These are phyloP conservation scores for Oligia latruncula DNA, from an alignment of 2,888 invertebrate genomes.

Conservation along the genomic window DNA sequence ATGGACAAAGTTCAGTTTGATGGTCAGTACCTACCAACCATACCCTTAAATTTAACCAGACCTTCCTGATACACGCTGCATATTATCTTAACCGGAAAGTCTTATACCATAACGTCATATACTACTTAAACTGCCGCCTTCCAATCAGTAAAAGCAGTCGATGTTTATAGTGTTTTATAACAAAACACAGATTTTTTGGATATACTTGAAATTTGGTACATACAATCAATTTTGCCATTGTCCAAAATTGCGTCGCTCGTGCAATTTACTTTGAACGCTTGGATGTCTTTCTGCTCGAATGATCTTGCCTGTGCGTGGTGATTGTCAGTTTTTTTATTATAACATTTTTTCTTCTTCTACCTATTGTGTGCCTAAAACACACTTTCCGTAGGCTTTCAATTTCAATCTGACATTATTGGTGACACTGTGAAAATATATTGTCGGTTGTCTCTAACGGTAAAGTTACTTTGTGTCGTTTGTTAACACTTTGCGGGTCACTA, in stretches of 20 bases:
- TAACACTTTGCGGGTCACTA: background rate
- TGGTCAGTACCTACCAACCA: background rate
- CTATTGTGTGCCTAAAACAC: constrained; percentile 15
- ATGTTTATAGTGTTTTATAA: background rate
- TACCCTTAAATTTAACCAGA: background rate
- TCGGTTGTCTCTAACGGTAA: background rate
- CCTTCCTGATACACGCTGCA: background rate
- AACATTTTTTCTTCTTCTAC: background rate
- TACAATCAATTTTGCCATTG: constrained; percentile 31
- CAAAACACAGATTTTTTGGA: constrained; percentile 3
- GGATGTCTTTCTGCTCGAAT: constrained; percentile 43
- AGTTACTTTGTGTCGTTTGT: background rate
- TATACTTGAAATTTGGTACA: constrained; percentile 21
- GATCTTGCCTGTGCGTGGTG: constrained; percentile 16
- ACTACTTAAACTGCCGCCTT: too few species aligned
- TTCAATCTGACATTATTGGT: background rate
- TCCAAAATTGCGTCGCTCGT: constrained; percentile 31
- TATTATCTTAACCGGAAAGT: background rate
- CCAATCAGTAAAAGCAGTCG: background rate
- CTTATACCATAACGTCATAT: too few species aligned
- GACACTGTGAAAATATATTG: background rate
- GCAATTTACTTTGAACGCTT: constrained; percentile 41
- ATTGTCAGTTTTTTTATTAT: constrained; percentile 16
- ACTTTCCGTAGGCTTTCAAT: constrained; percentile 4
- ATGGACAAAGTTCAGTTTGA: background rate